Percentiles rank a stretch among this genome's conserved stretches.
These are phyloP conservation scores for Linyphia triangularis DNA, from an alignment of 2,888 invertebrate genomes.

Conservation along the genomic window DNA sequence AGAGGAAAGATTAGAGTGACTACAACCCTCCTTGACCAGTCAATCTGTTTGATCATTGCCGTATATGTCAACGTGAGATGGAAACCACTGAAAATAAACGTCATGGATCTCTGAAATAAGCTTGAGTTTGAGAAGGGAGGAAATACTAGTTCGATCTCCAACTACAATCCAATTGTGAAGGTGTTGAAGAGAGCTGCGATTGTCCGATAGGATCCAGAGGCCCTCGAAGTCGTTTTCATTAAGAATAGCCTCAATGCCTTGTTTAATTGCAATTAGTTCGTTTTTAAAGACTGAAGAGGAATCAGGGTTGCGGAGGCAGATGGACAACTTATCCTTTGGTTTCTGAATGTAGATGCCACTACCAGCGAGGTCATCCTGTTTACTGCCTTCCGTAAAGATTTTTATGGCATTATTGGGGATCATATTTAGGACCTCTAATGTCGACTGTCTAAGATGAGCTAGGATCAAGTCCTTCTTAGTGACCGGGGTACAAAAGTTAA, in stretches of 20 bases:
- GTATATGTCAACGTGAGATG: background rate
- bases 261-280: background rate
- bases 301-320: background rate
- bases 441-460: too few relatives aligned
- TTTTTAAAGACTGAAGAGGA: constrained; percentile 24
- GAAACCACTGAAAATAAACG: background rate
- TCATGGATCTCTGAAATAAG: background rate
- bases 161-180: background rate
- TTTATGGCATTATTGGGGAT: too few relatives aligned
- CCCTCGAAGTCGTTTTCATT: background rate
- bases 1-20: background rate
- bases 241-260: background rate
- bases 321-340: background rate
- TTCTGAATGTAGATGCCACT: too few relatives aligned
- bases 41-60: background rate
- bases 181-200: constrained; percentile 6
- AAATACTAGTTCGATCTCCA: background rate
- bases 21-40: background rate
- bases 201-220: constrained; percentile 12
- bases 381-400: too few relatives aligned
- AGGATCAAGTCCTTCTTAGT: too few relatives aligned
- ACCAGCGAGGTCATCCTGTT: too few relatives aligned
- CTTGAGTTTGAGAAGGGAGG: background rate
- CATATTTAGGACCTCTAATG: too few relatives aligned
- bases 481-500: too few relatives aligned